These are phyloP conservation scores for Pelmatolapia mariae DNA, from an alignment of 2,113 vertebrate genomes.

Conservation along the genomic window DNA sequence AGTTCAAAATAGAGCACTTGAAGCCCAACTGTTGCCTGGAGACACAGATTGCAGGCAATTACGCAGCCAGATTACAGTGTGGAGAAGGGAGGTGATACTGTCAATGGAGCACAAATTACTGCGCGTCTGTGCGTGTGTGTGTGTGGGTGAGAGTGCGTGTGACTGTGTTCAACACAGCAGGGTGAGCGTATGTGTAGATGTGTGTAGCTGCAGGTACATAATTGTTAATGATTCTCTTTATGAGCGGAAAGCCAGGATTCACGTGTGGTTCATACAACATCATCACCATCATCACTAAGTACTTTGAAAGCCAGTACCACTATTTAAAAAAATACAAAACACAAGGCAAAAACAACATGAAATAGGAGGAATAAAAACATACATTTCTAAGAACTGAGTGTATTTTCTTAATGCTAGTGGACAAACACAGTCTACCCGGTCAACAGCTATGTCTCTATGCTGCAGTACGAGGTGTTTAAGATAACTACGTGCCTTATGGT, in stretches of 20 bases:
- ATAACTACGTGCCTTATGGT: neutral
- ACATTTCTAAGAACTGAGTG: neutral
- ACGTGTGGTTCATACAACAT: neutral
- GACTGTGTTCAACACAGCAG: neutral
- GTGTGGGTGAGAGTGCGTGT: neutral
- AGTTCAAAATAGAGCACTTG: slow-evolving; percentile 56
- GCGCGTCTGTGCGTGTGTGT: neutral
- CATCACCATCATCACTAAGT: neutral
- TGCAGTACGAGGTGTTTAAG: neutral
- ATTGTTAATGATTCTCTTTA: neutral
- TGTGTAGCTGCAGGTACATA: neutral
- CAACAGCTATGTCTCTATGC: neutral
- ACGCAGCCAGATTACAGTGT: slow-evolving; percentile 51
- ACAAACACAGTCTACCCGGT: neutral
- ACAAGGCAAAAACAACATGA: neutral
- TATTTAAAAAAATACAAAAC: neutral
- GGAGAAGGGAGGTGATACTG: slow-evolving; percentile 47
- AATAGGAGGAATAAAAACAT: neutral
- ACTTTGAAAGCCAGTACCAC: neutral
- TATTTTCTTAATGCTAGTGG: neutral
- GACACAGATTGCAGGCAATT: slow-evolving; percentile 63
- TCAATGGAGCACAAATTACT: slow-evolving; percentile 40
- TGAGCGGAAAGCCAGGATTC: neutral
- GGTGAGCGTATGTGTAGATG: neutral
- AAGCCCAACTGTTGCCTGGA: slow-evolving; percentile 62